Evolutionary conservation across 2,113 vertebrate species (phyloP).

Genomic region (Gadus macrocephalus): DNA sequence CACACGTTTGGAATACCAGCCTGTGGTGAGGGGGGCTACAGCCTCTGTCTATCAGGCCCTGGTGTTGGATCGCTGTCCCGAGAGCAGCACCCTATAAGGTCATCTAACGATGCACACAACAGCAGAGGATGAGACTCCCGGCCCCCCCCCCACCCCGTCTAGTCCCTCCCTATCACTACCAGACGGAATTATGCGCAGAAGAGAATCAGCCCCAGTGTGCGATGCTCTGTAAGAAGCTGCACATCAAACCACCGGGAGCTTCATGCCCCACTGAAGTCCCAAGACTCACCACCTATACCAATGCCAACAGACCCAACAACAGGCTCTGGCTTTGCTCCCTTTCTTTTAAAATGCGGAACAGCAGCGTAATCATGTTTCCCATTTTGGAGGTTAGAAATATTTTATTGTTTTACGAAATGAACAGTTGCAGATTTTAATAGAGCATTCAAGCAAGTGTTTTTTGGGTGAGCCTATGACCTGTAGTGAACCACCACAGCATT

Average conservation of each 20-base stretch:
- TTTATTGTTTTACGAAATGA: no score
- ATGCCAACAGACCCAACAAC: no score
- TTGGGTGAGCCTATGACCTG: no score
- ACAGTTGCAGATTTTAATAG: no score
- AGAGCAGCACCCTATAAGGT: slow-evolving; percentile 82
- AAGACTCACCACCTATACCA: no score
- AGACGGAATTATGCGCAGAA: slow-evolving; percentile 38
- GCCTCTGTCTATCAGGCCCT: slow-evolving; percentile 61
- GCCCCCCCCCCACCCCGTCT: neutral
- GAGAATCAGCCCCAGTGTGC: slow-evolving; percentile 32
- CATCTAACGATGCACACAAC: slow-evolving; percentile 73
- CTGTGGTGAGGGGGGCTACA: slow-evolving; percentile 58
- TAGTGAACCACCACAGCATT: no score
- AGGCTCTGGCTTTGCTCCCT: no score
- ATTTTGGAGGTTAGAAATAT: no score
- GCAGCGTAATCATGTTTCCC: no score
- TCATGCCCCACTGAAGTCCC: slow-evolving; percentile 2
- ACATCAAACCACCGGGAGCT: slow-evolving; percentile 19
- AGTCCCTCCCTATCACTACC: slow-evolving; percentile 16
- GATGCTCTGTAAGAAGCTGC: slow-evolving; percentile 14
- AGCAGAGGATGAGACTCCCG: slow-evolving; percentile 42
- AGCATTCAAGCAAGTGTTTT: no score
- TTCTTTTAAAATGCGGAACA: no score
- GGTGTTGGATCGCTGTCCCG: slow-evolving; percentile 67
- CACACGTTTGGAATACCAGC: slow-evolving; percentile 72